These are phyloP conservation scores for Buathra laborator DNA, from an alignment of 2,888 invertebrate species.

Conservation along the genomic window DNA sequence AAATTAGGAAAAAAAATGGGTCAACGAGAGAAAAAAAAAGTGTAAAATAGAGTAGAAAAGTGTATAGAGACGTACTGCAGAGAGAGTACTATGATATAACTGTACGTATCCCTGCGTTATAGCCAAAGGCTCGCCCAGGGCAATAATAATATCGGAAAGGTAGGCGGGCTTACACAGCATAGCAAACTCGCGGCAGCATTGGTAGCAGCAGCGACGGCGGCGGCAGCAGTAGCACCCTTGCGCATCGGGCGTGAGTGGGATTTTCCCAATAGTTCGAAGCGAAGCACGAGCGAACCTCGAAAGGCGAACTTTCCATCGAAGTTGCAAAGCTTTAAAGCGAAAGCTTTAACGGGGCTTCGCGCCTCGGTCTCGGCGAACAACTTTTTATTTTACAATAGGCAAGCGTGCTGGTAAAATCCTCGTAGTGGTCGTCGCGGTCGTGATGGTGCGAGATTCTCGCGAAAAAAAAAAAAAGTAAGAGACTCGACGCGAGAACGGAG, in stretches of 20 bases:
- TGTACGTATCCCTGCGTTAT: constrained; percentile 27
- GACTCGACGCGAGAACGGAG: constrained; percentile 24
- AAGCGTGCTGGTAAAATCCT: constrained; percentile 24
- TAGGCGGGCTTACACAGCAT: constrained; percentile 74
- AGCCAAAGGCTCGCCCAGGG: constrained; percentile 72
- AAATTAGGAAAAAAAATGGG: constrained; percentile 39
- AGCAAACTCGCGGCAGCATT: constrained; percentile 61
- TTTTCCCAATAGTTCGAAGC: constrained; percentile 81
- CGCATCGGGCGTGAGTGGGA: constrained; percentile 60
- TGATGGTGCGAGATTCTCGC: constrained; percentile 33
- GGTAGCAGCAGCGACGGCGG: constrained; percentile 38
- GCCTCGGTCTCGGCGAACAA: constrained; percentile 63
- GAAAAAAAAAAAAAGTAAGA: constrained; percentile 6
- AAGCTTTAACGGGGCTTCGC: constrained; percentile 81
- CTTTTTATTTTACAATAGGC: constrained; percentile 49
- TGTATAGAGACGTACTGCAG: constrained; percentile 20
- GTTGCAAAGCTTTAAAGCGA: constrained; percentile 81
- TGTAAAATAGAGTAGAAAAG: constrained; percentile 33
- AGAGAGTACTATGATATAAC: not conserved
- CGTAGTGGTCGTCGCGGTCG: constrained; percentile 22
- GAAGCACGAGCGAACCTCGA: constrained; percentile 52
- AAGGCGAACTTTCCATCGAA: constrained; percentile 78
- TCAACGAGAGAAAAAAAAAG: constrained; percentile 24
- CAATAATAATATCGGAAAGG: constrained; percentile 80
- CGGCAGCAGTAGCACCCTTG: constrained; percentile 39